Base-by-base conservation (phyloP, 2,797 vertebrate species). In the Takifugu ocellatus region DNA sequence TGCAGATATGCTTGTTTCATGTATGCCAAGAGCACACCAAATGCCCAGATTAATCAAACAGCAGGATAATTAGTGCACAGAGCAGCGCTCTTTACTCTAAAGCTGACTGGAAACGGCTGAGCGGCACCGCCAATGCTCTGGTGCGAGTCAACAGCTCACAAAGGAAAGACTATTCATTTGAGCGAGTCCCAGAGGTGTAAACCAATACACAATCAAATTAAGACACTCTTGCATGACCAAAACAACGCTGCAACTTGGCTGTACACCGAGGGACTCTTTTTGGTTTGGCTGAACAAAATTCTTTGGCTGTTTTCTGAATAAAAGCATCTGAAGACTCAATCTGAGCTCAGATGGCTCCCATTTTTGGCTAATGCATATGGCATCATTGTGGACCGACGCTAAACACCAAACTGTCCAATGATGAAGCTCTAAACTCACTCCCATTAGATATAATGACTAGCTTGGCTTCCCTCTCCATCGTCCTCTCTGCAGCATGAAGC, bases 151-250 rank as follows among this genome's bases (percentile, higher is more conserved):
- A 70, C 58, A 66, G 73, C 70, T 54, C 78, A 68, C 66, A 59
- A 66, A 68, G 68, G 67, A 80, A 11, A 56, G 54, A 66, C 77
- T 67, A 76, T 77, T 79, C 62, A 79, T 78, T 74, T 78, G 51
- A 60, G 57, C 24, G 61, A 67, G 56, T 74, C 79, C 74, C 77
- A 59, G 25, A 70, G 70, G 75, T 56, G 61, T 70, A 75, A 46
- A 36, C 49, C 76, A 77, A 72, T 82, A 83, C 74, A 68, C 54
- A 66, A 78, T 81, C 70, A 81, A 88, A 83, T 81, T 75, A 77
- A 72, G 58, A 80, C 48, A 61, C 61, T 56, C 67, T 51, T 11
- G 49, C 74, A 53, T 24, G 25, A 49, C 26, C 54, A 66, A 68
- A 66, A 73, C 49, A 56, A 39, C 58, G 55, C 65, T 64, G 70